Conservation (phyloP, 2,888 invertebrate genomes). For the Hypercompe scribonia region DNA sequence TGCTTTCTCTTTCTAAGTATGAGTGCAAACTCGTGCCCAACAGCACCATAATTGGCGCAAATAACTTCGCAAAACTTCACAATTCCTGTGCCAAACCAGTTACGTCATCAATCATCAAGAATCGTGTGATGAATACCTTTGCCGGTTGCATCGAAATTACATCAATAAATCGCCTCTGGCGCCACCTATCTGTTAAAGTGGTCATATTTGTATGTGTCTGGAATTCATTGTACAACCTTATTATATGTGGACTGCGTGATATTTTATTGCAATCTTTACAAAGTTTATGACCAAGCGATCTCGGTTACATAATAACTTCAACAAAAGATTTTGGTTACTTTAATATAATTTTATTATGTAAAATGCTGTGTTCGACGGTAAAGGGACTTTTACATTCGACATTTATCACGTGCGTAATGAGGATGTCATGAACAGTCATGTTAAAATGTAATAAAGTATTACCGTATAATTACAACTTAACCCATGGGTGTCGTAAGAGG, state of each 20-base stretch:
- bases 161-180: constrained; percentile 35
- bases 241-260: constrained; percentile 40
- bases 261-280: not conserved
- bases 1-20: not conserved
- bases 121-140: constrained; percentile 44
- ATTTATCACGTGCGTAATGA: not conserved
- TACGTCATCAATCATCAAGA: constrained; percentile 36
- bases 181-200: constrained; percentile 39
- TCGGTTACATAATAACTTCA: not conserved
- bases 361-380: not conserved
- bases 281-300: not conserved
- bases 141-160: constrained; percentile 41
- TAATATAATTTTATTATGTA: not conserved
- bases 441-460: no score
- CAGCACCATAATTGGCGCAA: not conserved
- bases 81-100: not conserved
- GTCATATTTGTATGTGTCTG: constrained; percentile 41
- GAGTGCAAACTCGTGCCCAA: not conserved
- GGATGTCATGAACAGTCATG: not conserved
- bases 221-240: constrained; percentile 42
- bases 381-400: not conserved
- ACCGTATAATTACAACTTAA: no score
- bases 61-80: not conserved
- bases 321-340: not conserved
- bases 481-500: no score